Evolutionary conservation across 2,888 invertebrate genomes (phyloP).

Genomic region (Ectemnius cavifrons): DNA sequence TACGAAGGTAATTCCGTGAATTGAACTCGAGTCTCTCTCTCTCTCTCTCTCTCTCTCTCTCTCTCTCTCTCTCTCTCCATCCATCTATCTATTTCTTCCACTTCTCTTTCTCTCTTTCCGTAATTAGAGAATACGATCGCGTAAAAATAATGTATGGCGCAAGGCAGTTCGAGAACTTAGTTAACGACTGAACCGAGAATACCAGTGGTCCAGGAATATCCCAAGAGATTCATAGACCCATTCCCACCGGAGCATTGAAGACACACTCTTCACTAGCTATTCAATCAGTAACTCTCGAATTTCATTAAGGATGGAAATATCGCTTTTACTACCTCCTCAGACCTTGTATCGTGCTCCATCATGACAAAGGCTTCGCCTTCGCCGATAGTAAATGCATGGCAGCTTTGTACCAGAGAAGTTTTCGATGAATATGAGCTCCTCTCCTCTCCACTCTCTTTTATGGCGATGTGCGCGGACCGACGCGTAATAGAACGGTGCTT

Average conservation of each 20-base stretch:
- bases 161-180: neutral
- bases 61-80: too few species aligned
- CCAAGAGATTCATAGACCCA: neutral
- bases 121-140: neutral
- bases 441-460: neutral
- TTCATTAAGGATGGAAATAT: conserved; percentile 26
- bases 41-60: too few species aligned
- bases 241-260: neutral
- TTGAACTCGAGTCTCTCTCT: too few species aligned
- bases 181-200: neutral
- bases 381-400: neutral
- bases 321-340: conserved; percentile 3
- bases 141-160: conserved; percentile 18
- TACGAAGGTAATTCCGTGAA: too few species aligned
- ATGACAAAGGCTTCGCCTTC: neutral
- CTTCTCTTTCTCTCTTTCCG: too few species aligned
- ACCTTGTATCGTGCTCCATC: too few species aligned
- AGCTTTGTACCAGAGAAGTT: neutral
- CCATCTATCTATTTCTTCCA: too few species aligned
- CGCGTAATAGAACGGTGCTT: neutral
- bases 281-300: conserved; percentile 11
- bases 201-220: neutral
- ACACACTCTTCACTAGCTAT: conserved; percentile 12
- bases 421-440: neutral
- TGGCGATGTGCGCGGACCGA: neutral